These are phyloP conservation scores for Pomacea canaliculata DNA, from an alignment of 2,888 invertebrate genomes.

Conservation along the genomic window DNA sequence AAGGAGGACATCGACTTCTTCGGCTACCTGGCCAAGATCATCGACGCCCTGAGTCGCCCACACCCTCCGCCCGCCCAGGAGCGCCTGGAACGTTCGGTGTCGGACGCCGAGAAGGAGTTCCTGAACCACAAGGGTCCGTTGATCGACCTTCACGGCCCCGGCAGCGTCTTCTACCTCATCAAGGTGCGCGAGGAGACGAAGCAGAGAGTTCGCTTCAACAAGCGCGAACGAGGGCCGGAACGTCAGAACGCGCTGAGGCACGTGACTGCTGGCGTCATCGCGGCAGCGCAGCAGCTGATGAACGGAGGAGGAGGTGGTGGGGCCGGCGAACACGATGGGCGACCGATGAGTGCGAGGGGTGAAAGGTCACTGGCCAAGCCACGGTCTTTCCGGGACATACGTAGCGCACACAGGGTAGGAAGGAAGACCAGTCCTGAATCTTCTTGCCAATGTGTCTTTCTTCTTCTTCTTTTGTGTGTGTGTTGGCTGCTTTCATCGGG, in stretches of 20 bases:
- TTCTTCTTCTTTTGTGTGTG: too few relatives aligned
- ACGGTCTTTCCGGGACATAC: conserved; percentile 42
- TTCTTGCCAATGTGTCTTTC: neutral
- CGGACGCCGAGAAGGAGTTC: conserved; percentile 55
- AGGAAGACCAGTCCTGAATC: neutral
- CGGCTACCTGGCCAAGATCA: conserved; percentile 41
- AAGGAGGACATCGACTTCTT: conserved; percentile 58
- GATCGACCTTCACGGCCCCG: conserved; percentile 64
- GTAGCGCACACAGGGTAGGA: conserved; percentile 37
- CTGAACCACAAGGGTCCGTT: conserved; percentile 61
- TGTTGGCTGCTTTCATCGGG: too few relatives aligned
- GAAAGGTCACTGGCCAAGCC: conserved; percentile 17
- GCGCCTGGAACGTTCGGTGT: conserved; percentile 43
- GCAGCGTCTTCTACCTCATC: conserved; percentile 66
- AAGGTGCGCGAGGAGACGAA: conserved; percentile 40
- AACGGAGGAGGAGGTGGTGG: conserved; percentile 1
- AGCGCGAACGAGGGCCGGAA: conserved; percentile 29
- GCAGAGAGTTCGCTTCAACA: conserved; percentile 31
- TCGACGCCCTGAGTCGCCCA: conserved; percentile 40
- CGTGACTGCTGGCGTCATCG: conserved; percentile 13
- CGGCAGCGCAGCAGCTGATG: conserved; percentile 25
- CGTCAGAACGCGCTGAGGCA: conserved; percentile 9
- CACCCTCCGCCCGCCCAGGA: conserved; percentile 20
- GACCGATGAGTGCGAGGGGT: conserved; percentile 14
- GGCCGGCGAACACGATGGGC: neutral